These are phyloP conservation scores for Festucalex cinctus DNA, from an alignment of 2,113 vertebrate species.

Conservation along the genomic window DNA sequence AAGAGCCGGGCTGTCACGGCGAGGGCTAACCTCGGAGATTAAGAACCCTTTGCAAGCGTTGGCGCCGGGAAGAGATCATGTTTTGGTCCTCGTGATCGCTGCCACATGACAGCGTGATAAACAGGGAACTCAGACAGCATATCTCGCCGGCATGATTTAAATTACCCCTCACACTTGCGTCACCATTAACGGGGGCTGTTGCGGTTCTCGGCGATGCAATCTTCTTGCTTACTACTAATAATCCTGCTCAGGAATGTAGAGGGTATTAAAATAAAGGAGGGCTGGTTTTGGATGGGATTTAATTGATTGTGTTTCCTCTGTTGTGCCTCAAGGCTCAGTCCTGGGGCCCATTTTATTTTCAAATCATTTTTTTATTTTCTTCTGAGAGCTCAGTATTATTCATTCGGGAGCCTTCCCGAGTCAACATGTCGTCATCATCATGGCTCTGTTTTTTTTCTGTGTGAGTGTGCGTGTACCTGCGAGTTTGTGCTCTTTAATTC, in stretches of 20 bases:
- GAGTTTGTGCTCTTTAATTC: too few relatives aligned
- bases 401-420: too few relatives aligned
- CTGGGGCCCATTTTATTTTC: too few relatives aligned
- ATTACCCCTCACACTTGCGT: conserved; percentile 35
- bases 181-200: conserved; percentile 34
- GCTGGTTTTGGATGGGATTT: conserved; percentile 2
- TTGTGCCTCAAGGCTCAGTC: not conserved
- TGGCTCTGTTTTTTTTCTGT: too few relatives aligned
- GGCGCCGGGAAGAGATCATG: conserved; percentile 55
- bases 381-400: too few relatives aligned
- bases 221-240: conserved; percentile 25
- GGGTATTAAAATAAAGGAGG: conserved; percentile 3
- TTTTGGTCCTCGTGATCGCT: conserved; percentile 57
- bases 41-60: conserved; percentile 51
- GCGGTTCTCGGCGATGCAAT: conserved; percentile 38
- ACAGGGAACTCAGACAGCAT: conserved; percentile 33
- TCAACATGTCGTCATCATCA: too few relatives aligned
- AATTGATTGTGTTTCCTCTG: not conserved
- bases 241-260: conserved; percentile 17
- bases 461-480: too few relatives aligned
- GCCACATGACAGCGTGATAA: conserved; percentile 54
- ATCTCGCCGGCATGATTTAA: conserved; percentile 50
- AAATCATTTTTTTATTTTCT: too few relatives aligned
- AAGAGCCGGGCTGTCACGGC: conserved; percentile 46
- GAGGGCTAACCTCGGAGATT: conserved; percentile 60